A percentile compares a stretch with the other conserved stretches of the same genome.
These are phyloP conservation scores for Coilia nasus DNA, from an alignment of 2,797 vertebrate species.

Conservation along the genomic window DNA sequence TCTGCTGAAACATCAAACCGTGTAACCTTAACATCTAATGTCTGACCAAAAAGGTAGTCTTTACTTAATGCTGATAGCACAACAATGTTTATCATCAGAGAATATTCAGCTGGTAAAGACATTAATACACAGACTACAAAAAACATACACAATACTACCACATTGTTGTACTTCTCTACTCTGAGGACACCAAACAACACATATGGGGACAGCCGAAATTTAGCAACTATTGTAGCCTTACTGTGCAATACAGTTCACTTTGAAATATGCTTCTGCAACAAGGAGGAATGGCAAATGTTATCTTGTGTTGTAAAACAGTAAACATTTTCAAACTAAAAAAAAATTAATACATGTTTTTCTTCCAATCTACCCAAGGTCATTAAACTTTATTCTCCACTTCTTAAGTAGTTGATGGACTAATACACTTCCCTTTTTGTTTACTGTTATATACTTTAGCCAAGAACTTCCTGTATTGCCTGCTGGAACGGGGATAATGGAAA, in stretches of 20 bases:
- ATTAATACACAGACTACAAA: conserved; percentile 25
- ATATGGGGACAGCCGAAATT: neutral
- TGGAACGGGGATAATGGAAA: neutral
- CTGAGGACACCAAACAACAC: conserved; percentile 16
- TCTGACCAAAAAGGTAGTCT: neutral
- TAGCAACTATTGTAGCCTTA: neutral
- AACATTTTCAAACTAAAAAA: neutral
- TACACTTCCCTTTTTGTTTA: neutral
- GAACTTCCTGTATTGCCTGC: neutral
- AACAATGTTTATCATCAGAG: neutral
- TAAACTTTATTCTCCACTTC: neutral
- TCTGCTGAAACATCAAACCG: neutral
- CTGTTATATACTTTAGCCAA: neutral
- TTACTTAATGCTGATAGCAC: neutral
- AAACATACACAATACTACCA: conserved; percentile 8
- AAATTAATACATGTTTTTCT: neutral
- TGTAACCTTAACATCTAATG: neutral
- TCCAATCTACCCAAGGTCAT: neutral
- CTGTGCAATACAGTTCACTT: neutral
- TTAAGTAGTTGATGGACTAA: neutral
- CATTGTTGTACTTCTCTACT: neutral
- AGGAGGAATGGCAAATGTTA: neutral
- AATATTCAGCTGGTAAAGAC: conserved; percentile 22
- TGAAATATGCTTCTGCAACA: neutral
- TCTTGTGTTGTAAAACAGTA: neutral